These are phyloP conservation scores for Tachysurus fulvidraco DNA, from an alignment of 2,113 vertebrate genomes.

Conservation along the genomic window DNA sequence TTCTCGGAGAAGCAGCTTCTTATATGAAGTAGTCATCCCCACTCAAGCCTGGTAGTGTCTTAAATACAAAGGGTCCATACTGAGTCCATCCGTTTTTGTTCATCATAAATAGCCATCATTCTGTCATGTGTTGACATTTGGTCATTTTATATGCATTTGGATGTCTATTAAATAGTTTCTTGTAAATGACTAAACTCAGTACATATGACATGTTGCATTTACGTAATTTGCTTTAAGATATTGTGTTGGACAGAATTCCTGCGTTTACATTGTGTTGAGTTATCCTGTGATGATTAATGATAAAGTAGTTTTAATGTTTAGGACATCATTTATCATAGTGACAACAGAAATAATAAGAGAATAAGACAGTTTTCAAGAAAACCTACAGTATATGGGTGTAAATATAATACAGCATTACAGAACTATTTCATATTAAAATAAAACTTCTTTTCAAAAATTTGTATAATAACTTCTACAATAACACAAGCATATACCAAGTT, in stretches of 20 bases:
- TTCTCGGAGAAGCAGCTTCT: constrained; percentile 32
- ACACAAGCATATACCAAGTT: background rate
- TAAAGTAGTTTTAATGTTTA: background rate
- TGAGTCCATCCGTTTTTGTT: constrained; percentile 25
- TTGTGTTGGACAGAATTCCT: background rate
- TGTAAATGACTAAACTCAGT: background rate
- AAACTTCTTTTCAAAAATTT: background rate
- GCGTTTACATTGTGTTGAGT: background rate
- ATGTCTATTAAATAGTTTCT: background rate
- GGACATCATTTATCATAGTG: background rate
- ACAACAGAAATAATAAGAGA: background rate
- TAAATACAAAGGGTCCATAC: constrained; percentile 37
- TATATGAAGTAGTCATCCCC: constrained; percentile 21
- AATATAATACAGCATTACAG: background rate
- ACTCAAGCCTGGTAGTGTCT: constrained; percentile 15
- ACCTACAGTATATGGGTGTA: background rate
- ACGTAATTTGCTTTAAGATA: background rate
- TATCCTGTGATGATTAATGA: background rate
- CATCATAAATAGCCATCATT: constrained; percentile 43
- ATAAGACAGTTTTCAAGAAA: background rate
- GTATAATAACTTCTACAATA: background rate
- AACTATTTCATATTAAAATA: background rate
- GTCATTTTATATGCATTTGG: background rate
- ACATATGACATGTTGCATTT: too few species aligned
- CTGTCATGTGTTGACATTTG: constrained; percentile 26